These are phyloP conservation scores for Trypoxylus dichotomus DNA, from an alignment of 1,140 invertebrate genomes.

Conservation along the genomic window DNA sequence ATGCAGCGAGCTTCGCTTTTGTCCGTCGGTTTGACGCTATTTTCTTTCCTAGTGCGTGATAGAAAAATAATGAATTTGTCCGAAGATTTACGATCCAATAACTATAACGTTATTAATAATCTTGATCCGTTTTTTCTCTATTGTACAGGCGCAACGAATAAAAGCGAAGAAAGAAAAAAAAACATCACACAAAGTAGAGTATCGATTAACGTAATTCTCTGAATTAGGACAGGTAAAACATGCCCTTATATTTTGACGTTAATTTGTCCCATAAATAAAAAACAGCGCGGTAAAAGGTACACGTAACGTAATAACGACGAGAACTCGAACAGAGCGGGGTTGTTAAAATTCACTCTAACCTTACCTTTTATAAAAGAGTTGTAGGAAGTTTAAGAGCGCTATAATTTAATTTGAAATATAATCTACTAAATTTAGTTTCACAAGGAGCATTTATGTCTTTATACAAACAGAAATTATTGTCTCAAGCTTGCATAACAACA, in stretches of 20 bases:
- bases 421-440: background rate
- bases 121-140: background rate
- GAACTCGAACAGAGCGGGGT: background rate
- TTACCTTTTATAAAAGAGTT: background rate
- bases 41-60: background rate
- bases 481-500: background rate
- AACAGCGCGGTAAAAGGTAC: background rate
- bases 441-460: background rate
- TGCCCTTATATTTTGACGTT: background rate
- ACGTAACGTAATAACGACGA: background rate
- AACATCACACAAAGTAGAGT: background rate
- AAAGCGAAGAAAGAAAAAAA: background rate
- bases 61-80: background rate
- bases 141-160: background rate
- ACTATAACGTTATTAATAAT: background rate
- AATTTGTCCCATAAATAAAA: background rate
- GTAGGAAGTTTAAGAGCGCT: background rate
- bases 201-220: background rate
- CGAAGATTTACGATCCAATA: background rate
- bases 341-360: background rate
- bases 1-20: background rate
- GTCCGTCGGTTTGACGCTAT: background rate
- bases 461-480: background rate
- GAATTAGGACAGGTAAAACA: background rate
- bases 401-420: constrained; percentile 1